Base-by-base conservation (phyloP, 1,140 invertebrate species). In the Cylas formicarius region DNA sequence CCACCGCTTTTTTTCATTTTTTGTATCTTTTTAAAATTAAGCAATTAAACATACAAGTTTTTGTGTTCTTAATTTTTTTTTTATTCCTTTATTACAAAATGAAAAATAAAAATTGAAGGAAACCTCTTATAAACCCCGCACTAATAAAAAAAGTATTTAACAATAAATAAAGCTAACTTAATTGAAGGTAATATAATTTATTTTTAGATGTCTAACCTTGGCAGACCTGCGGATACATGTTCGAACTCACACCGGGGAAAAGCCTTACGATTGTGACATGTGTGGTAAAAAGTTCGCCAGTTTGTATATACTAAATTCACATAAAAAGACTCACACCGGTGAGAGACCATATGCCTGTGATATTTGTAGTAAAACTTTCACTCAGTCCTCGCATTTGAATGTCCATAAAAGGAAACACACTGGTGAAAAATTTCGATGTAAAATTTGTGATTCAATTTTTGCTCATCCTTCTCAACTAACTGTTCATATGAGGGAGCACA, bases 341-440 rank as follows among this genome's bases (percentile, higher is more conserved):
- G 74, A 75, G 67, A 71, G 75, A 56, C 74, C 75, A 44, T 81
- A 80, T 65, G 71, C 76, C 56, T 80, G 78, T 67, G 74, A 72
- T 56, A 67, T 79, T 55, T 81, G 78, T 68, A 73, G 75, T 65
- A 78, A 78, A 67, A 78, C 76, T 52, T 80, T 80, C 64, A 79
- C 78, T 39, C 76, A 79, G 68, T 78, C 77, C 51, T 77, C 75
- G 57, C 72, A 73, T 67, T 67, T 76, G 60, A 75, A 73, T 69
- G 73, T 75, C 55, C 75, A 77, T 65, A 72, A 74, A 50, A 50
- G 55, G 8, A 63, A 69, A 32, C 74, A 76, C 54, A 72, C 71
- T 1, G 72, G 70, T 67, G 68, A 70, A 41, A 68, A 68, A 35
- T 63, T 67, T 5, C 31, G 40, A 38, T 53, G 74, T 47, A 60